Evolutionary conservation across 2,113 vertebrate species (phyloP), one percentile per base, ranked within the genome.

Genomic region (Lichenostomus cassidix): DNA sequence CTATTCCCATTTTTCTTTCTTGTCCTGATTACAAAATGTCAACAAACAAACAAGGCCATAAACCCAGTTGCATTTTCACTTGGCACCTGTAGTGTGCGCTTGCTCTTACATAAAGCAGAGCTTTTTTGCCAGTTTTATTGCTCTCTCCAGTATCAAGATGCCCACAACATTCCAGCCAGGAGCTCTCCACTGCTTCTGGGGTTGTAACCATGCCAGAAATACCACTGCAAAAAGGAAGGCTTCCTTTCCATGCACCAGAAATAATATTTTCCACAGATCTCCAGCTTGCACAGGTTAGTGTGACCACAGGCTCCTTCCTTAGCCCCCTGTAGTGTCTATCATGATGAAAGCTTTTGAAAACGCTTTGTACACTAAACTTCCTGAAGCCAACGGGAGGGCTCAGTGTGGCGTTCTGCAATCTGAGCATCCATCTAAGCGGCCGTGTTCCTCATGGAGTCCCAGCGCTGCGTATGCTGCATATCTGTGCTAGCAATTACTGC

Each of bases 11-110:
- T 90, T 95, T 87, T 90, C 67, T 93, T 95, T 84, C 76, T 81
- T 90, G 71, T 88, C 79, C 53, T 89, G 64, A 91, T 95, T 87
- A 75, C 69, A 77, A 76, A 90, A 73, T 78, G 90, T 95, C 88
- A 97, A 94, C 84, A 95, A 96, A 95, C 93, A 96, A 96, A 94
- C 68, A 96, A 90, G 64, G 79, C 92, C 85, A 87, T 94, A 96
- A 97, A 95, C 44, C 14, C 19, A 0, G 52, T 70, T 94, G 83
- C 89, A 83, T 95, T 94, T 92, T 93, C 79, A 82, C 39, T 94
- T 94, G 88, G 64, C 85, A 96, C 95, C 90, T 96, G 92, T 65
- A 94, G 28, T 64, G 64, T 88, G 19, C 5, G 62, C 56, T 94
- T n/a, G 23, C 44, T 92, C 49, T 96, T 93, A 96, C 85, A 96